Base-by-base conservation (phyloP, 2,797 vertebrate species). In the Sciaenops ocellatus region DNA sequence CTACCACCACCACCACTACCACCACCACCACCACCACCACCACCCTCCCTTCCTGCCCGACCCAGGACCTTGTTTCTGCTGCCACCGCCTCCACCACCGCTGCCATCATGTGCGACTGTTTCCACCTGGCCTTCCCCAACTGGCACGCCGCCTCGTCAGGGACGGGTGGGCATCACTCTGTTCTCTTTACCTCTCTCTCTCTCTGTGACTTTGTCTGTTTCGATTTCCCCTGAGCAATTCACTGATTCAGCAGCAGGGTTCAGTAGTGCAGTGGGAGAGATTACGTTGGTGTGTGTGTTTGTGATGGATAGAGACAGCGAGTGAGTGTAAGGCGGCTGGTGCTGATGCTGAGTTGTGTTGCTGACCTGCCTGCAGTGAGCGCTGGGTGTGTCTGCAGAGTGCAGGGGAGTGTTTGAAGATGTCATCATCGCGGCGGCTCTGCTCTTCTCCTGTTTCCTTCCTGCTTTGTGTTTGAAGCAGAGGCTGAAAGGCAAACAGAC, bases 51-150 rank as follows among this genome's bases (percentile, higher is more conserved):
- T 55, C 70, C 73, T 64, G 46, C 52, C 47, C 11, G 24, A 26
- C 41, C 73, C 76, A 54, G 83, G 83, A 90, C 89, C 48, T 80
- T 46, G 1, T 67, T 65, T 76, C 50, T 4, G 28, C 75, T 73
- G 67, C 73, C 66, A 70, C 80, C 22, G 38, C 51, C 38, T 28
- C 61, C 69, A 44, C 26, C 59, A 3, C 78, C n/a, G 30, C 83
- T 87, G 91, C 92, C 96, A 94, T 93, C 95, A 99, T 99, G 98
- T 99, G 98, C 87, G 98, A 99, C 97, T 99, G 98, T 92, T 99
- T 99, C 95, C 98, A 99, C 93, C 94, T 98, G 93, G 97, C 97
- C 86, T 97, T 99, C 95, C 98, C 98, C 91, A 97, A 97, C 97
- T 99, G 98, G 98, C 96, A 97, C 83, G 97, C 96, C 76, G 97